These are phyloP conservation scores for Scatophagus argus DNA, from an alignment of 2,113 vertebrate species.

Conservation along the genomic window DNA sequence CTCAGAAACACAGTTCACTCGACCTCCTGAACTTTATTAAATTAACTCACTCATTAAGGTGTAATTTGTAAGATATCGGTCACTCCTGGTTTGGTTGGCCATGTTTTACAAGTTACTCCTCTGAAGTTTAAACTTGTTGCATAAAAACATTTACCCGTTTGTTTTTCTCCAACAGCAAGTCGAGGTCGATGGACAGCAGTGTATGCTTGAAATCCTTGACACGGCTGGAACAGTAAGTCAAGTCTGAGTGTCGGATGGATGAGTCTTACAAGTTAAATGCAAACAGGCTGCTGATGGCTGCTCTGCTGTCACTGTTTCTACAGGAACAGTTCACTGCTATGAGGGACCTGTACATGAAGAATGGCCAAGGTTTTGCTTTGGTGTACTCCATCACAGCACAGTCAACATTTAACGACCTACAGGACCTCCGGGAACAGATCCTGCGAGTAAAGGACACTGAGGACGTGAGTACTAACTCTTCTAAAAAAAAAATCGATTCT, in stretches of 20 bases:
- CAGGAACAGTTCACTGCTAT: constrained; percentile 99
- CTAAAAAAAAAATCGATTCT: background rate
- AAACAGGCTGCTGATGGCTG: constrained; percentile 10
- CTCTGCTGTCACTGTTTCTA: background rate
- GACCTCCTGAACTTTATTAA: background rate
- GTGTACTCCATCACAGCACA: constrained; percentile 99
- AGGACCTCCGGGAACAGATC: constrained; percentile 98
- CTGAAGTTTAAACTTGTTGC: too few species aligned
- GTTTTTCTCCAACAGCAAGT: constrained; percentile 89
- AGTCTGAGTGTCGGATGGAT: background rate
- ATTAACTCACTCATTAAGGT: too few species aligned
- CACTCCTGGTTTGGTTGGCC: too few species aligned
- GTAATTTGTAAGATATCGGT: too few species aligned
- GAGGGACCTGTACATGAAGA: constrained; percentile 99
- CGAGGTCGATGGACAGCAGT: constrained; percentile 98
- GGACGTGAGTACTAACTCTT: constrained; percentile 88
- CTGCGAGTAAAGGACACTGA: constrained; percentile 98
- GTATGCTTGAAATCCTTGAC: constrained; percentile 99
- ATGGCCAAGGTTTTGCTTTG: constrained; percentile 98
- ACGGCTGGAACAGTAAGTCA: constrained; percentile 97
- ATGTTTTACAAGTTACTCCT: too few species aligned
- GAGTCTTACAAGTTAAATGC: background rate
- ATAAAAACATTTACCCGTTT: background rate
- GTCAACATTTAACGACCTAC: constrained; percentile 98
- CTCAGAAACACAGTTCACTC: background rate